These are phyloP conservation scores for Himantopus leucocephalus DNA, from an alignment of 2,113 vertebrate species.

Conservation along the genomic window DNA sequence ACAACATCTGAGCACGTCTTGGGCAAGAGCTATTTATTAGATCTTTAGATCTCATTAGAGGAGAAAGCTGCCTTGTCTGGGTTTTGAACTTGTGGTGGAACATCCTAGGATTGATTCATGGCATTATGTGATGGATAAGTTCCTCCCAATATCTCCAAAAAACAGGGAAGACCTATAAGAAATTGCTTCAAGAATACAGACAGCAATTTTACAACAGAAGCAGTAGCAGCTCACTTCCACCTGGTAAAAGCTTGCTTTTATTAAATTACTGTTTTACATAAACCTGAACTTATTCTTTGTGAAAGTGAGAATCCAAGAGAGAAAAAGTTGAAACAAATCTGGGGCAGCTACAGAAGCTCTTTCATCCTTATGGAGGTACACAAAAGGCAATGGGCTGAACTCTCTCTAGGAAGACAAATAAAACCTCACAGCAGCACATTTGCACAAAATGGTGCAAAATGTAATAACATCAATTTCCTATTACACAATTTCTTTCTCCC, in stretches of 20 bases:
- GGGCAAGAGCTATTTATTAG: neutral
- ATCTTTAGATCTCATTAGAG: neutral
- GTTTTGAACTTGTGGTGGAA: neutral
- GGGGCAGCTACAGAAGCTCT: neutral
- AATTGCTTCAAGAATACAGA: neutral
- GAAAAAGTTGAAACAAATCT: neutral
- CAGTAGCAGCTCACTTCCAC: neutral
- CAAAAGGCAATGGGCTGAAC: neutral
- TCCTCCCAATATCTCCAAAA: neutral
- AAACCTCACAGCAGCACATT: neutral
- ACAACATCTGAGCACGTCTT: neutral
- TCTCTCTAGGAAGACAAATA: neutral
- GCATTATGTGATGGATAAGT: neutral
- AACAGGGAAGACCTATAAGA: neutral
- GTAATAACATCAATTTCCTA: slow-evolving; percentile 1
- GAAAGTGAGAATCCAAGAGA: neutral
- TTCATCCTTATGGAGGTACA: neutral
- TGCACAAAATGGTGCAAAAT: neutral
- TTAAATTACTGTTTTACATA: neutral
- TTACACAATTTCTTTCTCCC: neutral
- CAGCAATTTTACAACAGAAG: neutral
- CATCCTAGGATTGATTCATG: neutral
- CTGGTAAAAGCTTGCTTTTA: neutral
- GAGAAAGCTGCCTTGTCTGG: neutral
- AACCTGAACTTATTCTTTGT: neutral